These are phyloP conservation scores for Zophobas morio DNA, from an alignment of 1,140 invertebrate genomes.

Conservation along the genomic window DNA sequence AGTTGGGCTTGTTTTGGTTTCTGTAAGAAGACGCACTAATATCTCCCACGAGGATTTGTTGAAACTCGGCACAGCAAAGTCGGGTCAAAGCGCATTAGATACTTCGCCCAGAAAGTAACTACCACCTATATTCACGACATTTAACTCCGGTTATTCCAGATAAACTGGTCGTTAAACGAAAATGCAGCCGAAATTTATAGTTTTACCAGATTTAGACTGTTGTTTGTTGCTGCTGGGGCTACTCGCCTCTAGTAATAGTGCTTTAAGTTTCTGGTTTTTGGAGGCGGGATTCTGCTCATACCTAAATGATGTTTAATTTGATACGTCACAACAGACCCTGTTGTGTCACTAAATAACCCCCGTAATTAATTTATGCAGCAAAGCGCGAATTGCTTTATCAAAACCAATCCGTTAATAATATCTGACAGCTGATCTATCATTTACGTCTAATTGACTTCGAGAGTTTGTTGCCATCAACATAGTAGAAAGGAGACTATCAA, in stretches of 20 bases:
- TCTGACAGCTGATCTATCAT: slow-evolving; percentile 61
- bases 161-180: slow-evolving; percentile 50
- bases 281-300: neutral
- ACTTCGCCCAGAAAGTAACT: slow-evolving; percentile 51
- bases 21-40: slow-evolving; percentile 57
- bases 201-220: slow-evolving; percentile 13
- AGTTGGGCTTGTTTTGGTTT: slow-evolving; percentile 55
- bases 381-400: slow-evolving; percentile 49
- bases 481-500: slow-evolving; percentile 45
- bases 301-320: slow-evolving; percentile 22
- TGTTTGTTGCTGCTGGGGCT: slow-evolving; percentile 3
- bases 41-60: slow-evolving; percentile 53
- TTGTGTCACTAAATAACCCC: slow-evolving; percentile 31
- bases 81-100: slow-evolving; percentile 53
- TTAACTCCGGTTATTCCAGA: slow-evolving; percentile 50
- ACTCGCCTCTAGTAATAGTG: neutral
- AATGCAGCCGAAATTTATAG: slow-evolving; percentile 37
- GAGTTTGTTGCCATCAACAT: slow-evolving; percentile 49
- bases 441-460: slow-evolving; percentile 61
- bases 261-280: neutral
- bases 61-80: slow-evolving; percentile 38
- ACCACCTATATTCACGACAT: slow-evolving; percentile 50
- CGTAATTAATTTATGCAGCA: slow-evolving; percentile 50
- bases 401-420: slow-evolving; percentile 60
- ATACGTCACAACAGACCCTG: slow-evolving; percentile 22